Evolutionary conservation across 2,888 invertebrate genomes (phyloP).

Genomic region (Dolomedes plantarius): DNA sequence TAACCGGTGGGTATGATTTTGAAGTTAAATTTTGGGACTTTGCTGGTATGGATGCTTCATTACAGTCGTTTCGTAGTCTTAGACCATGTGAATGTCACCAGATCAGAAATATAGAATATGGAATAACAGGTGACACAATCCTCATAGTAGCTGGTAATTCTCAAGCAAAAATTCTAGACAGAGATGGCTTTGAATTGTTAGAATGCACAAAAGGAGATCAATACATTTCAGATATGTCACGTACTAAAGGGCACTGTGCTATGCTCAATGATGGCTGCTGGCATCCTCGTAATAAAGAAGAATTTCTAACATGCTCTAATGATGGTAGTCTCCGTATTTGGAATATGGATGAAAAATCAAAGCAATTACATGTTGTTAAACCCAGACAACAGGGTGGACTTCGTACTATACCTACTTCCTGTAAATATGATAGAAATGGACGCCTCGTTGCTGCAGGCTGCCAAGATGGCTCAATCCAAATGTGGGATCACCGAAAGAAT

Average conservation of each 20-base stretch:
- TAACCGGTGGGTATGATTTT: conserved; percentile 95
- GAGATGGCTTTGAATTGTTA: conserved; percentile 94
- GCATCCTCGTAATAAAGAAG: conserved; percentile 93
- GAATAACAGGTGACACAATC: conserved; percentile 94
- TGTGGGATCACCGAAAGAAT: conserved; percentile 96
- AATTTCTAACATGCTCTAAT: conserved; percentile 95
- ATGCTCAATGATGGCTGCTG: conserved; percentile 92
- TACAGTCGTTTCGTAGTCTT: conserved; percentile 93
- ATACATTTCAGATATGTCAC: conserved; percentile 95
- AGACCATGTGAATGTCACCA: conserved; percentile 96
- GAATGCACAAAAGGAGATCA: conserved; percentile 97
- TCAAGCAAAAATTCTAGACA: conserved; percentile 90
- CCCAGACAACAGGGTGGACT: conserved; percentile 87
- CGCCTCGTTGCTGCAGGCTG: conserved; percentile 90
- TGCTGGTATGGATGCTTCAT: conserved; percentile 96
- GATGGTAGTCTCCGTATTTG: conserved; percentile 96
- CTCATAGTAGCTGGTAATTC: conserved; percentile 91
- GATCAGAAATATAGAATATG: conserved; percentile 92
- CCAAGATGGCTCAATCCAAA: conserved; percentile 94
- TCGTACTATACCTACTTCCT: conserved; percentile 89
- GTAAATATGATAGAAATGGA: conserved; percentile 89
- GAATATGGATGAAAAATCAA: conserved; percentile 85
- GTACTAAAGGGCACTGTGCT: conserved; percentile 95
- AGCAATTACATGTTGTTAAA: conserved; percentile 90
- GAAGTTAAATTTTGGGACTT: conserved; percentile 99